Base-by-base conservation (phyloP, 2,888 invertebrate species). In the Dendrolimus pini region DNA sequence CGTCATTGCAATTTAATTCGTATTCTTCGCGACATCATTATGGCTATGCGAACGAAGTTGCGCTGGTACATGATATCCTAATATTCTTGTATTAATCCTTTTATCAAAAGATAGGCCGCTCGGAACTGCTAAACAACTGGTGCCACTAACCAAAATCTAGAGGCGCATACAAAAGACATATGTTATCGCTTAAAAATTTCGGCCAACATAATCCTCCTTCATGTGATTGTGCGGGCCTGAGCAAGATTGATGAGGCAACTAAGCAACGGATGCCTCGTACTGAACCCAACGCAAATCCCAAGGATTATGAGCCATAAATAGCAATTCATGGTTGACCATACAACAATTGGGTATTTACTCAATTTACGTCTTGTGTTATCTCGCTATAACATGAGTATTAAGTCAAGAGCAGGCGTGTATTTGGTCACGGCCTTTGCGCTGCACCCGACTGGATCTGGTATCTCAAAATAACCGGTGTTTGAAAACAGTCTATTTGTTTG, bases 201-300 rank as follows among this genome's bases (percentile, higher is more conserved):
- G 80, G 79, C 76, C 77, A 71, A 66, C 66, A 65, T 85, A 85
- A 86, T 83, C 85, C 79, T 62, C 69, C 77, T 74, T 82, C 77
- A 78, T 80, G 80, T 85, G 86, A 85, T 88, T 84, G 88, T 85
- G 75, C 82, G 84, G 85, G 82, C 72, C 77, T 85, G 87, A 88
- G 83, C 80, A 85, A 89, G 89, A 89, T 88, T 86, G 89, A 89
- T 88, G 86, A 79, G 18, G 3, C 18, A 2, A 18, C 72, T 72
- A 62, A 61, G 69, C 71, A 71, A 64, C 65, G 67, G 70, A 74
- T 71, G 73, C 69, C 71, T 67, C 75, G 72, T 78, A 79, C 80
- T 80, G 77, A 78, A 70, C 74, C 75, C 70, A 10, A 47, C 6
- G 10, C 61, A 73, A 80, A 81, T 78, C 83, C 82, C 54, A 47